A percentile compares a stretch with the other conserved stretches of the same genome.
These are phyloP conservation scores for Muscina levida DNA, from an alignment of 2,888 invertebrate genomes.

Conservation along the genomic window DNA sequence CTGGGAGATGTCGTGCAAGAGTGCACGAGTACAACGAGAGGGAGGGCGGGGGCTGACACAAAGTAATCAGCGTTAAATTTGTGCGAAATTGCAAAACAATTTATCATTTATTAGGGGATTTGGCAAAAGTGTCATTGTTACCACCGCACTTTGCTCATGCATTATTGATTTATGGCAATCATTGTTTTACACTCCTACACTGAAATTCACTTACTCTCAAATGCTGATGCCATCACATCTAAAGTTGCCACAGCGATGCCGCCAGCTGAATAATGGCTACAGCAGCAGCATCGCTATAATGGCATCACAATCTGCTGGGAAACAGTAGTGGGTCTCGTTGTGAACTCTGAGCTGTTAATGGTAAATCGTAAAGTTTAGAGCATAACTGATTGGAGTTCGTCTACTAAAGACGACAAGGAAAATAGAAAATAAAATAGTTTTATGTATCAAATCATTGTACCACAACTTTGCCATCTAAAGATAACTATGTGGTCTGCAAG, in stretches of 20 bases:
- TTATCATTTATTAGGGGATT: conserved; percentile 47
- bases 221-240: conserved; percentile 22
- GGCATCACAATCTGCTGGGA: too few species aligned
- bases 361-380: too few species aligned
- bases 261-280: not conserved
- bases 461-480: too few species aligned
- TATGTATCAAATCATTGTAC: too few species aligned
- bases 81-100: conserved; percentile 41
- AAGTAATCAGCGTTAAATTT: conserved; percentile 32
- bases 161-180: conserved; percentile 60
- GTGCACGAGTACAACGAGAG: conserved; percentile 7
- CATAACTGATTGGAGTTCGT: too few species aligned
- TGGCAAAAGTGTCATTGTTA: conserved; percentile 56
- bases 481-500: too few species aligned
- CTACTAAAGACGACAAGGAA: too few species aligned
- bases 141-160: conserved; percentile 33
- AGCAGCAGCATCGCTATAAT: too few species aligned
- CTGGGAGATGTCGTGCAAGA: not conserved
- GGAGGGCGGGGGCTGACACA: not conserved
- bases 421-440: too few species aligned
- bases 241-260: conserved; percentile 28
- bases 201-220: not conserved
- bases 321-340: too few species aligned
- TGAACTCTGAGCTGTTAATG: too few species aligned
- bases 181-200: not conserved